Percentiles rank a stretch among this genome's conserved stretches.
Conservation (phyloP, 2,888 invertebrate species). For the Pammene aurita region DNA sequence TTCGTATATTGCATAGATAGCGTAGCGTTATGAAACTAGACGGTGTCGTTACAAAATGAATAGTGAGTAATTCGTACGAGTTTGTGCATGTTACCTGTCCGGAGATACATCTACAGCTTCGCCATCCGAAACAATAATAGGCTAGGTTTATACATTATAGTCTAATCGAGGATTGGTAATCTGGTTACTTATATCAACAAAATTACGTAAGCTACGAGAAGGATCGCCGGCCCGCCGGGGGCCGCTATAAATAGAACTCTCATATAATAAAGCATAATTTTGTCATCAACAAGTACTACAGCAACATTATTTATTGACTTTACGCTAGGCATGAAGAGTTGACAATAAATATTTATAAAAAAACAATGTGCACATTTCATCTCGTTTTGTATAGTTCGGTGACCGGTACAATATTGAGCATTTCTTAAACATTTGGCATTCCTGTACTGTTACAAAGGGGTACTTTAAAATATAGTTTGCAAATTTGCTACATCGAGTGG, state of each 20-base stretch:
- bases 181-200: slow-evolving; percentile 65
- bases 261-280: slow-evolving; percentile 76
- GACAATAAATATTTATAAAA: slow-evolving; percentile 67
- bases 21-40: slow-evolving; percentile 58
- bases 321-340: slow-evolving; percentile 70
- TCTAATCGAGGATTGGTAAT: slow-evolving; percentile 71
- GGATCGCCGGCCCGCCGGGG: slow-evolving; percentile 53
- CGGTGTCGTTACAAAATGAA: slow-evolving; percentile 60
- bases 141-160: slow-evolving; percentile 74
- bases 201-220: slow-evolving; percentile 67
- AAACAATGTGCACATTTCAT: slow-evolving; percentile 75
- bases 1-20: slow-evolving; percentile 71
- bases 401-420: slow-evolving; percentile 67
- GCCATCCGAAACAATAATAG: slow-evolving; percentile 68
- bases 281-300: slow-evolving; percentile 75
- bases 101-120: slow-evolving; percentile 69
- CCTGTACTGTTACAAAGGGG: slow-evolving; percentile 48
- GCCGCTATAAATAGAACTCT: slow-evolving; percentile 75
- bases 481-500: slow-evolving; percentile 55
- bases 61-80: slow-evolving; percentile 66
- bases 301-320: slow-evolving; percentile 74
- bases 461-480: slow-evolving; percentile 61
- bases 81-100: slow-evolving; percentile 78
- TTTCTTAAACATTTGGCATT: slow-evolving; percentile 68
- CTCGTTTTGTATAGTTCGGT: slow-evolving; percentile 52